phyloP scores from a whole-genome alignment of 1,140 invertebrate species.

The Steinernema khuongi region DNA sequence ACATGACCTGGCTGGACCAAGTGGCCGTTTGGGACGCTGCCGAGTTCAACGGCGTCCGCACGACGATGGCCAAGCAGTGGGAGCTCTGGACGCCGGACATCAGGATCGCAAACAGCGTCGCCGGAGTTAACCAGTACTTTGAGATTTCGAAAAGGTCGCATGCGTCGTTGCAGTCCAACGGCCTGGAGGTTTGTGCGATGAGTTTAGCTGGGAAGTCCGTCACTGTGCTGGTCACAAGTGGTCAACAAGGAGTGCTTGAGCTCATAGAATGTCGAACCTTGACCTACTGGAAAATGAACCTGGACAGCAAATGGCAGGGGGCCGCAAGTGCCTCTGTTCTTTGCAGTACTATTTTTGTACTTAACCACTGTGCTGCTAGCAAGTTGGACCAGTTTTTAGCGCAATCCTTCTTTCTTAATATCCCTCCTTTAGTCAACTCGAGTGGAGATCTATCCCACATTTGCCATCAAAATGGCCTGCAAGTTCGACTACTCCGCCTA shows the following conservation, averaged over 20 bases:
- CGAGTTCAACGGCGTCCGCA: slow-evolving; percentile 44
- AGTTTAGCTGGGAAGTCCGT: too few relatives aligned
- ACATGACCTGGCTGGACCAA: slow-evolving; percentile 50
- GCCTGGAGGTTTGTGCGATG: background rate
- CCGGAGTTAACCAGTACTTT: slow-evolving; percentile 51
- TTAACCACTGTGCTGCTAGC: too few relatives aligned
- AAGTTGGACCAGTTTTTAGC: too few relatives aligned
- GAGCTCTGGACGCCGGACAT: slow-evolving; percentile 31
- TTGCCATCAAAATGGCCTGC: slow-evolving; percentile 51
- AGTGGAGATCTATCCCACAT: slow-evolving; percentile 54
- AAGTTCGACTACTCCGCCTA: slow-evolving; percentile 48
- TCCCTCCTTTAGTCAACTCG: slow-evolving; percentile 27
- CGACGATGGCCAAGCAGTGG: slow-evolving; percentile 47
- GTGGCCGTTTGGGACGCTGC: slow-evolving; percentile 49
- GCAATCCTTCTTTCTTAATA: slow-evolving; percentile 18
- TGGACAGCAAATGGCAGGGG: slow-evolving; percentile 13
- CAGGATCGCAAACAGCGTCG: slow-evolving; percentile 38
- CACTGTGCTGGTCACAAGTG: too few relatives aligned
- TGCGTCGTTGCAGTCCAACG: slow-evolving; percentile 43
- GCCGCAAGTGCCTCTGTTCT: too few relatives aligned
- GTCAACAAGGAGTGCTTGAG: too few relatives aligned
- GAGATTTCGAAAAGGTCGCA: slow-evolving; percentile 51
- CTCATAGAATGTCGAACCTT: too few relatives aligned
- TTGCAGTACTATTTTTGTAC: too few relatives aligned
- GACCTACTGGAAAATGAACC: too few relatives aligned